phyloP scores from a whole-genome alignment of 1,140 invertebrate species.

The Drosophila ananassae region DNA sequence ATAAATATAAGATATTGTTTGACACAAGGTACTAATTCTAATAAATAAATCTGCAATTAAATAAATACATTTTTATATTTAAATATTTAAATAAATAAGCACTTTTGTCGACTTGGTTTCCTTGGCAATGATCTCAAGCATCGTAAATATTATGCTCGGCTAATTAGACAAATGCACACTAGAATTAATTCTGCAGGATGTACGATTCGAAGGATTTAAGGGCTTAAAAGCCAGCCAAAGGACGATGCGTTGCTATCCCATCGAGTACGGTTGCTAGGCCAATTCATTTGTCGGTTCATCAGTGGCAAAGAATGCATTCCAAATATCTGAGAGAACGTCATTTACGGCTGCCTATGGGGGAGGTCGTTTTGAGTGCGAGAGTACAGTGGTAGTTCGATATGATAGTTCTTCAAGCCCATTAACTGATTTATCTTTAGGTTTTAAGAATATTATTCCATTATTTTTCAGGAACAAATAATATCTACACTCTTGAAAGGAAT shows the following conservation, averaged over 20 bases:
- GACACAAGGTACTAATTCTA: not conserved
- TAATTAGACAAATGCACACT: not conserved
- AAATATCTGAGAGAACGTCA: slow-evolving; percentile 16
- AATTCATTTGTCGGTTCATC: slow-evolving; percentile 54
- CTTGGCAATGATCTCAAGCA: not conserved
- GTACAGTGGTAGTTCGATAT: slow-evolving; percentile 1
- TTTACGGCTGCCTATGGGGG: not conserved
- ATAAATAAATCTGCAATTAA: too few relatives aligned
- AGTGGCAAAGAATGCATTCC: slow-evolving; percentile 40
- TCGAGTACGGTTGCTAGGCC: slow-evolving; percentile 30
- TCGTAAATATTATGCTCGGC: not conserved
- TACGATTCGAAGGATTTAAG: slow-evolving; percentile 13
- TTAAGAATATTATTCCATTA: too few relatives aligned
- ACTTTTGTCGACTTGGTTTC: not conserved
- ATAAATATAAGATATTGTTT: not conserved
- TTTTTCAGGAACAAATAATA: too few relatives aligned
- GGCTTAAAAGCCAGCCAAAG: slow-evolving; percentile 13
- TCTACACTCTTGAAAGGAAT: too few relatives aligned
- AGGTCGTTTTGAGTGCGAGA: not conserved
- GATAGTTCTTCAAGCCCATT: too few relatives aligned
- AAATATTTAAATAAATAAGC: too few relatives aligned
- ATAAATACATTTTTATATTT: too few relatives aligned
- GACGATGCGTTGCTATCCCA: not conserved
- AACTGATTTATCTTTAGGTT: too few relatives aligned
- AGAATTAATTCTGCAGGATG: not conserved